A percentile compares a stretch with the other conserved stretches of the same genome.
Evolutionary conservation across 2,888 invertebrate genomes (phyloP).

Genomic region (Liopterus haemorrhoidalis): DNA sequence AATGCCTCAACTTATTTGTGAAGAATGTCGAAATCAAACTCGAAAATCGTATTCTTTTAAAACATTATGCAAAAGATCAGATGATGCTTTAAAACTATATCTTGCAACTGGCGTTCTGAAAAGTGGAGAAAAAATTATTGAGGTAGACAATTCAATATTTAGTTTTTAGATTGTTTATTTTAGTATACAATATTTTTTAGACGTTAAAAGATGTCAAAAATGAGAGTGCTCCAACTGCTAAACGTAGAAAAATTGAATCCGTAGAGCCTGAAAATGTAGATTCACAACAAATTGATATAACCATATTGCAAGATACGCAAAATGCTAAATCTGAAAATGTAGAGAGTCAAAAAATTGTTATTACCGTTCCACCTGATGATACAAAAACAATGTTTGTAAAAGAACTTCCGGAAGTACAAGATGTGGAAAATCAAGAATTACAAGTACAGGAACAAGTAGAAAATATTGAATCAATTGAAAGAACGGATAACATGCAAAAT

Average conservation of each 20-base stretch:
- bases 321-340: too few species aligned
- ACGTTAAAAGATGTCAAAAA: conserved; percentile 8
- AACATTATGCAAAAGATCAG: conserved; percentile 67
- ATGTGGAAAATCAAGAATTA: too few species aligned
- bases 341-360: too few species aligned
- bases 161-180: conserved; percentile 15
- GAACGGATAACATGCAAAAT: not conserved
- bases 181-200: too few species aligned
- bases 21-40: conserved; percentile 61
- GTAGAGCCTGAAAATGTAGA: too few species aligned
- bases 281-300: too few species aligned
- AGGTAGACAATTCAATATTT: conserved; percentile 40
- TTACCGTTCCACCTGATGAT: too few species aligned
- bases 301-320: too few species aligned
- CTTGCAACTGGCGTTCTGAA: conserved; percentile 59
- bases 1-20: conserved; percentile 69
- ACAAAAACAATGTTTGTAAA: too few species aligned
- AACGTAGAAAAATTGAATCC: conserved; percentile 11
- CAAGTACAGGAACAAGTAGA: conserved; percentile 12
- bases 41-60: conserved; percentile 68
- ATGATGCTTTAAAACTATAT: conserved; percentile 63
- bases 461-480: conserved; percentile 1
- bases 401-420: too few species aligned
- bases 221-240: conserved; percentile 14
- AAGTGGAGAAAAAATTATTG: conserved; percentile 48